Evolutionary conservation across 2,113 vertebrate species (phyloP), one percentile per base, ranked within the genome.

Genomic region (Etheostoma cragini): DNA sequence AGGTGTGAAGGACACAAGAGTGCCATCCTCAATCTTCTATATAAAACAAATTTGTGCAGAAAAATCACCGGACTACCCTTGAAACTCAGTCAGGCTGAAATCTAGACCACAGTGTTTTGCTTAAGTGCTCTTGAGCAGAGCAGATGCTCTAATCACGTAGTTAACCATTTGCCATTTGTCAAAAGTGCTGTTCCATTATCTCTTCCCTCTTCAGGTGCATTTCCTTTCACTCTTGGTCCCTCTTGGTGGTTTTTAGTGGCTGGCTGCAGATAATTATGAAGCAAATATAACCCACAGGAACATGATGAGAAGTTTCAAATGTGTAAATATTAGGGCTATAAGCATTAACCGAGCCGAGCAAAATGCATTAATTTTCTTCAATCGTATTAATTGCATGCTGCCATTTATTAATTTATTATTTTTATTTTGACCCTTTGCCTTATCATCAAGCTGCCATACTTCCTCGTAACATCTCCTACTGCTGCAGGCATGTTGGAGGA

Each of bases 221-320:
- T 46, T 17, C 33, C 45, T 4, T 3, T 17, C 47, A n/a, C 74
- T 49, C 8, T 42, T 49, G 24, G 58, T 61, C n/a, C n/a, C n/a
- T 74, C 50, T 35, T 30, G 10, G 35, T 57, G 60, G 21, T 1
- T 54, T n/a, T 54, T 10, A 19, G 33, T 6, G 11, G 12, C 70
- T 65, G 42, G 26, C 46, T 52, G 63, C 13, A 30, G 52, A 65
- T 86, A 52, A 66, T 76, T 76, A 65, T 71, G 22, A 70, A 61
- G 46, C 53, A 62, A n/a, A 53, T 73, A 47, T 53, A 68, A 54
- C 35, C 30, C 49, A 52, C 42, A 8, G 42, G 57, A 22, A 68
- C 8, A 49, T 21, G 50, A 19, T 61, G 24, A 63, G 17, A 76
- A 8, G 62, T 56, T 62, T 68, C 49, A 57, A 45, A 79, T 26